These are phyloP conservation scores for Pseudorhombus dupliciocellatus DNA, from an alignment of 2,113 vertebrate species.

Conservation along the genomic window DNA sequence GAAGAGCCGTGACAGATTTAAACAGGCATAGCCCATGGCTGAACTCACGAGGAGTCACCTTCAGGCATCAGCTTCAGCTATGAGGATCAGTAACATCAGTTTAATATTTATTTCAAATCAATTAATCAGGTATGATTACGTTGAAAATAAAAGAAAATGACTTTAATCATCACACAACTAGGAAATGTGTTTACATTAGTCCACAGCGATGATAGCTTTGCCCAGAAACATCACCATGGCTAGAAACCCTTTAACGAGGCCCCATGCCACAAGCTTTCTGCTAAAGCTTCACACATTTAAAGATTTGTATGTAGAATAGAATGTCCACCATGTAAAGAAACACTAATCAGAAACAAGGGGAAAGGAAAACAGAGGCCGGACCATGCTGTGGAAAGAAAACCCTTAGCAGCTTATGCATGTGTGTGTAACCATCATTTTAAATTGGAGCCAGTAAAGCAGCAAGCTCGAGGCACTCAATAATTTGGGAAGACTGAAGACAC, in stretches of 20 bases:
- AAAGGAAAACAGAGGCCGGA: constrained; percentile 5
- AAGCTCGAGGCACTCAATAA: not conserved
- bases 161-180: too few species aligned
- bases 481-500: not conserved
- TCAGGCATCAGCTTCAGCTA: constrained; percentile 24
- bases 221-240: too few species aligned
- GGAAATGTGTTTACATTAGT: too few species aligned
- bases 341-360: constrained; percentile 12
- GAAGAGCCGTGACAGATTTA: constrained; percentile 12
- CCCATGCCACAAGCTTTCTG: too few species aligned
- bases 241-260: too few species aligned
- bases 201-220: too few species aligned
- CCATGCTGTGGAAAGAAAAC: not conserved
- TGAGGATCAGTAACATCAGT: not conserved
- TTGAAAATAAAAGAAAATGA: too few species aligned
- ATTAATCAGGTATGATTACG: not conserved
- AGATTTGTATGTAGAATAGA: too few species aligned
- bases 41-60: constrained; percentile 41
- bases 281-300: too few species aligned
- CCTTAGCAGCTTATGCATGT: constrained; percentile 8
- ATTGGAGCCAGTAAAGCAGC: not conserved
- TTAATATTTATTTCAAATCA: not conserved
- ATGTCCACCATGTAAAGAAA: too few species aligned
- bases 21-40: constrained; percentile 9
- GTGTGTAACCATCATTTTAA: constrained; percentile 15